Evolutionary conservation across 2,797 vertebrate genomes (phyloP).

Genomic region (Peromyscus attwateri): DNA sequence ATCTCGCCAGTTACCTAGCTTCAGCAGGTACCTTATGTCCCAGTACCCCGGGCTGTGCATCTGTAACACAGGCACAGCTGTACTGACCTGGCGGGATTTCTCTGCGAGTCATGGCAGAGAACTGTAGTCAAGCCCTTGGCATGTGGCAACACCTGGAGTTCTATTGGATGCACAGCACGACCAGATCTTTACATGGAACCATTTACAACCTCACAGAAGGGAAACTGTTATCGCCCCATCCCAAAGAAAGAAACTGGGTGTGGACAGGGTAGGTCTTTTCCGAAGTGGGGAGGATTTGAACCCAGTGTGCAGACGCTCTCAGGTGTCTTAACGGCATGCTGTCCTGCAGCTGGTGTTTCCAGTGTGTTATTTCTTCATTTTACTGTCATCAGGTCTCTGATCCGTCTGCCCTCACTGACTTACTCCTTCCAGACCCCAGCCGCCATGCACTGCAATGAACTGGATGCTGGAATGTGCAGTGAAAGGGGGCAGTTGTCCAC

Average conservation of each 20-base stretch:
- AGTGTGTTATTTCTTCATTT: neutral
- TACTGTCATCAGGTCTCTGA: neutral
- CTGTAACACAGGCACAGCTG: neutral
- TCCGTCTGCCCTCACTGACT: neutral
- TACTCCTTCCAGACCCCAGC: neutral
- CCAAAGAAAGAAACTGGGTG: neutral
- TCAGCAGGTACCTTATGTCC: neutral
- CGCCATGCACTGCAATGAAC: neutral
- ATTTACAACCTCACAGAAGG: neutral
- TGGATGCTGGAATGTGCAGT: constrained; percentile 24
- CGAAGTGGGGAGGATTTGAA: neutral
- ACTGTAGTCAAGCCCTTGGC: neutral
- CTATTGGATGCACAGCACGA: neutral
- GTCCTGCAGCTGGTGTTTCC: neutral
- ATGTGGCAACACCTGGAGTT: neutral
- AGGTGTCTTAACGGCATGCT: neutral
- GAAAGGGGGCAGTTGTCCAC: neutral
- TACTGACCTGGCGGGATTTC: too few species aligned
- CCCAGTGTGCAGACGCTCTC: neutral
- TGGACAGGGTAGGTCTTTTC: neutral
- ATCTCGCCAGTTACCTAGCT: neutral
- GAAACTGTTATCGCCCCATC: neutral
- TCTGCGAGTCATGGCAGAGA: neutral
- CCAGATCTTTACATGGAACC: neutral
- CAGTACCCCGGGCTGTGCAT: neutral